phyloP scores from a whole-genome alignment of 2,888 invertebrate species.

The Axea sp. region DNA sequence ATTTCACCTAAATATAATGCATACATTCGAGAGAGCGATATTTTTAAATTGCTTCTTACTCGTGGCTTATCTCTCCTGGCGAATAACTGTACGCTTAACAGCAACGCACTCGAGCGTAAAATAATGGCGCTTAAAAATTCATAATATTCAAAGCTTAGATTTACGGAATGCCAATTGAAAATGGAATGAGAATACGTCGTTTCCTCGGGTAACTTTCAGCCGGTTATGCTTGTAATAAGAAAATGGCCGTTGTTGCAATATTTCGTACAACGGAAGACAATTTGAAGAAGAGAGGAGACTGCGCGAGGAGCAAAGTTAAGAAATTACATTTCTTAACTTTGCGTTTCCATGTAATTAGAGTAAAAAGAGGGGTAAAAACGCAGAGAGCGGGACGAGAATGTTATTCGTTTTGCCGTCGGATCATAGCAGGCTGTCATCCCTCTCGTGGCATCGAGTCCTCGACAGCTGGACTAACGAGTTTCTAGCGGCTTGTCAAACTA shows the following conservation, averaged over 20 bases:
- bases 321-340: no score
- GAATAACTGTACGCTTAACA: conserved; percentile 53
- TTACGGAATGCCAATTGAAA: conserved; percentile 47
- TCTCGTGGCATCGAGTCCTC: conserved; percentile 36
- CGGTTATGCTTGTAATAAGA: conserved; percentile 12
- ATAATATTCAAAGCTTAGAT: conserved; percentile 46
- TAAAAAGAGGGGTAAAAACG: no score
- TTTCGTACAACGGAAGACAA: no score
- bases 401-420: no score
- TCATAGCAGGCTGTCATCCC: conserved; percentile 42
- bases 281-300: no score
- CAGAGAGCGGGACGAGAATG: no score
- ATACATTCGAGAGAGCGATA: conserved; percentile 22
- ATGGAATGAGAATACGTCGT: conserved; percentile 17
- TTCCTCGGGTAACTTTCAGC: conserved; percentile 13
- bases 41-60: conserved; percentile 27
- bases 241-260: conserved; percentile 8
- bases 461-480: conserved; percentile 51
- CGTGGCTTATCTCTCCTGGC: conserved; percentile 44
- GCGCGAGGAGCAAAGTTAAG: no score
- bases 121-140: conserved; percentile 57
- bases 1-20: conserved; percentile 36
- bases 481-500: conserved; percentile 54
- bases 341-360: no score
- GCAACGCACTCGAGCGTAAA: conserved; percentile 55